Evolutionary conservation across 2,888 invertebrate species (phyloP), one percentile per base, ranked within the genome.

Genomic region (Ceriagrion tenellum): DNA sequence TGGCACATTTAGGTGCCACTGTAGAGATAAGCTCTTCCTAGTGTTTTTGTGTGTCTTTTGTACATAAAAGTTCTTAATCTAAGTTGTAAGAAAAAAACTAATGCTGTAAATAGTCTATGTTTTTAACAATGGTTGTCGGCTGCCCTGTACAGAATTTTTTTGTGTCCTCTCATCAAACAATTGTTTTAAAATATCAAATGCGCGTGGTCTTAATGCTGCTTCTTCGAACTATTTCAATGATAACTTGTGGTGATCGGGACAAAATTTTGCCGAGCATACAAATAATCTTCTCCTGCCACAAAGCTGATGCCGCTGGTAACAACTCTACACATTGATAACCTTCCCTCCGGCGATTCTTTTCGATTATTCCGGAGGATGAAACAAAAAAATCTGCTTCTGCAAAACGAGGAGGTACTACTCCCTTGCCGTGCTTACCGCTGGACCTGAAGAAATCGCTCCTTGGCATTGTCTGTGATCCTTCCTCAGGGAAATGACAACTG

Each of bases 41-140:
- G 81, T 93, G 26, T 69, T 47, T n/a, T 89, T 40, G 55, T 63
- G 23, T 59, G 23, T 69, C 69, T 93, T 63, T 69, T 93, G 69
- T 93, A 93, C 35, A 69, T 93, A 93, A 30, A 81, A 13, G 35
- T 81, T 93, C 47, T 93, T 47, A 93, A 40, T n/a, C 69, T 55
- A 89, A 10, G 26, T 16, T 55, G 23, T 55, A 89, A 74, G 40
- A 26, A 40, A 26, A 40, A 26, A 69, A 93, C 93, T 93, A 93
- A 93, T 93, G 69, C 93, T 93, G 93, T 93, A 93, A 3, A 93
- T 93, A 93, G 93, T 63, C 20, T 23, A 40, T 74, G 93, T 93
- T 69, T 26, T 69, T 93, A 93, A 93, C 93, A 63, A 74, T 69
- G 93, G 93, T 93, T 93, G 69, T 40, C 69, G 93, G 93, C 69